A percentile compares a stretch with the other conserved stretches of the same genome.
These are phyloP conservation scores for Myrmophylax atrothorax DNA, from an alignment of 2,113 vertebrate species.

Conservation along the genomic window DNA sequence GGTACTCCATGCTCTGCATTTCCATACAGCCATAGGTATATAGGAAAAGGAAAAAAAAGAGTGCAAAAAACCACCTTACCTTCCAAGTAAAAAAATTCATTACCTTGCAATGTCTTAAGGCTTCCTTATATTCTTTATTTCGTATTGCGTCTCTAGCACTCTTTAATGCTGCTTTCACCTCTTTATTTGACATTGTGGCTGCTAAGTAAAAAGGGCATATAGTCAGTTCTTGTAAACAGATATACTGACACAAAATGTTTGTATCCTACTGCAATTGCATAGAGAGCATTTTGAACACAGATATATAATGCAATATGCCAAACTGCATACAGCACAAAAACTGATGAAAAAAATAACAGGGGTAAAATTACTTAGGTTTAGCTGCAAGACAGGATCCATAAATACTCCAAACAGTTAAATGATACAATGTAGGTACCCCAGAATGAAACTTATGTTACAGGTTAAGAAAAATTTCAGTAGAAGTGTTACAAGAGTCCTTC, in stretches of 20 bases:
- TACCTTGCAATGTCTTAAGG: constrained; percentile 97
- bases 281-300: neutral
- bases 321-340: neutral
- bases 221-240: neutral
- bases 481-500: neutral
- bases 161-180: constrained; percentile 92
- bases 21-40: neutral
- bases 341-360: accelerated
- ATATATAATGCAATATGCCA: neutral
- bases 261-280: neutral
- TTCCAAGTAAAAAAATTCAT: neutral
- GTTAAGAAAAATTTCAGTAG: neutral
- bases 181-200: constrained; percentile 89
- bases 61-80: neutral
- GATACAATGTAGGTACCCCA: neutral
- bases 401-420: neutral
- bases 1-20: neutral
- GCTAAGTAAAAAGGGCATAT: neutral
- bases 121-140: constrained; percentile 97
- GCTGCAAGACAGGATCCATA: accelerated
- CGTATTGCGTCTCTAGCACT: constrained; percentile 94
- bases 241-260: neutral
- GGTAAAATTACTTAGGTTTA: accelerated
- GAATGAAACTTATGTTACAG: accelerated
- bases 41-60: neutral